phyloP scores from a whole-genome alignment of 2,888 invertebrate genomes.

The Xylocampa areola region DNA sequence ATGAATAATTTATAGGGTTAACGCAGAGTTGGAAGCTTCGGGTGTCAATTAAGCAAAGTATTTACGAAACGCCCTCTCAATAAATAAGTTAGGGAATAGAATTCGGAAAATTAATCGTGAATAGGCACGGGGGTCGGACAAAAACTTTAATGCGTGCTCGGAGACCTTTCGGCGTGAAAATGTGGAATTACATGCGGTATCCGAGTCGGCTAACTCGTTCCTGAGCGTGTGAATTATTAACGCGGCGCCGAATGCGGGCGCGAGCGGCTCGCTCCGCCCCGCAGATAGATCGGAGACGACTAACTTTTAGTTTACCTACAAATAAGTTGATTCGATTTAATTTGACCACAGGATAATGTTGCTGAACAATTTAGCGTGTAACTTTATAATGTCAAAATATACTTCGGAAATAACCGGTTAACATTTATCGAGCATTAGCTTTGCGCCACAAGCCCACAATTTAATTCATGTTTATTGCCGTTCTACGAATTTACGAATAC shows the following conservation, averaged over 20 bases:
- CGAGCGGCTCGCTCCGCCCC: conserved; percentile 52
- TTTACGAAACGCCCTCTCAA: conserved; percentile 77
- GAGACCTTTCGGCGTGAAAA: conserved; percentile 79
- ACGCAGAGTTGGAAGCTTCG: conserved; percentile 70
- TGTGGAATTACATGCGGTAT: conserved; percentile 81
- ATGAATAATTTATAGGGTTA: conserved; percentile 78
- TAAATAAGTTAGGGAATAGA: conserved; percentile 81
- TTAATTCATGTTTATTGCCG: conserved; percentile 1
- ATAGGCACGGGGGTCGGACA: conserved; percentile 72
- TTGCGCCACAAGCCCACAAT: background rate
- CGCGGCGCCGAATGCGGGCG: conserved; percentile 75
- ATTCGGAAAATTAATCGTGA: conserved; percentile 83
- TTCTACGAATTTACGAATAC: background rate
- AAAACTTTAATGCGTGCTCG: conserved; percentile 84
- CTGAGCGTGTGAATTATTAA: conserved; percentile 81
- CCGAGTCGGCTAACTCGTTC: conserved; percentile 75
- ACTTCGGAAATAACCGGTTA: conserved; percentile 11
- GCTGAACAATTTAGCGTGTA: conserved; percentile 36
- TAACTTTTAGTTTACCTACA: conserved; percentile 73
- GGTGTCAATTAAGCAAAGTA: conserved; percentile 82
- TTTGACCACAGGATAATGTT: conserved; percentile 57
- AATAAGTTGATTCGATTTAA: conserved; percentile 68
- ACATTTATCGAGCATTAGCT: conserved; percentile 14
- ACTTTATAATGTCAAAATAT: conserved; percentile 28
- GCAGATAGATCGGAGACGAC: conserved; percentile 65